A percentile compares a stretch with the other conserved stretches of the same genome.
These are phyloP conservation scores for Theonella swinhoei DNA, from an alignment of 37 sponge, comb jelly and placozoan genomes.

Conservation along the genomic window DNA sequence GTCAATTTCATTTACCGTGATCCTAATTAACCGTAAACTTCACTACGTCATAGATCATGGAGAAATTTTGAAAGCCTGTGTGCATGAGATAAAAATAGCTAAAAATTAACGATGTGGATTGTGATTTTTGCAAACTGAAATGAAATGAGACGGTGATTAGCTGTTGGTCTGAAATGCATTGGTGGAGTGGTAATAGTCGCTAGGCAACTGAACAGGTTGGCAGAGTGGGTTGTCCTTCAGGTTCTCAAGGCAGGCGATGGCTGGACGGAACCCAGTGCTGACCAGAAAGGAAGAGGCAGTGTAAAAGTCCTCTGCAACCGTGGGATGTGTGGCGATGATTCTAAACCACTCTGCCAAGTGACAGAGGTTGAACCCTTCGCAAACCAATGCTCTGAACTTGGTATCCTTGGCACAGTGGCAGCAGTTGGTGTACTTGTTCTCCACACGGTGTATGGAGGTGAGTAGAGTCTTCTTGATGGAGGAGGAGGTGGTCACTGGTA, in stretches of 20 bases:
- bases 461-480: constrained; percentile 73
- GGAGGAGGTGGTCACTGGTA: constrained; percentile 21
- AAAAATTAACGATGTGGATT: no score
- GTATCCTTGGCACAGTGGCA: constrained; percentile 22
- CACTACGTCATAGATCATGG: no score
- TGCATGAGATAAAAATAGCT: no score
- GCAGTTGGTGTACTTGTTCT: constrained; percentile 18
- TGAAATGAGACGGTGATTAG: background rate
- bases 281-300: constrained; percentile 26
- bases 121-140: background rate
- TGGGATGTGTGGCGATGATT: constrained; percentile 41
- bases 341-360: constrained; percentile 67
- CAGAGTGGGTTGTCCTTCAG: constrained; percentile 48
- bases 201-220: constrained; percentile 33
- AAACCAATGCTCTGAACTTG: constrained; percentile 55
- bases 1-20: no score
- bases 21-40: no score
- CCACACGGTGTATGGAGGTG: constrained; percentile 30
- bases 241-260: constrained; percentile 37
- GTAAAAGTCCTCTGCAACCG: constrained; percentile 48
- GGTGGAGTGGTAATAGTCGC: constrained; percentile 20
- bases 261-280: constrained; percentile 52
- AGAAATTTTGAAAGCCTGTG: no score
- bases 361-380: constrained; percentile 66
- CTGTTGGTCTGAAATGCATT: constrained; percentile 23